Conservation (phyloP, 1,140 invertebrate genomes). For the Contarinia nasturtii region DNA sequence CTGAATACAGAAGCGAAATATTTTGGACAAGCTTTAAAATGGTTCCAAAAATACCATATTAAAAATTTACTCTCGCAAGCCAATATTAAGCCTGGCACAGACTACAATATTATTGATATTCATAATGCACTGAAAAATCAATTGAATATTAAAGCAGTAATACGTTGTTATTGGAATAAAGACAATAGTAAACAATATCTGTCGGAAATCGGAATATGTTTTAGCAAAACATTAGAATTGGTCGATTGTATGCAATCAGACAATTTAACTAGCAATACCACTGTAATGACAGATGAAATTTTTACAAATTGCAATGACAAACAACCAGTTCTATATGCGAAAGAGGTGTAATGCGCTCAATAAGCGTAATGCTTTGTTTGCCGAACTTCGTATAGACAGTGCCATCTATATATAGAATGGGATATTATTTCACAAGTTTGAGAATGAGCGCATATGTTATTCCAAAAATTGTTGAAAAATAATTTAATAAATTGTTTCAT, state of each 20-base stretch:
- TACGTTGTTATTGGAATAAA: constrained; percentile 37
- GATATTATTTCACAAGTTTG: too few species aligned
- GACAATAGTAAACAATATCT: constrained; percentile 33
- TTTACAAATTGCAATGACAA: too few species aligned
- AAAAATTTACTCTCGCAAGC: constrained; percentile 31
- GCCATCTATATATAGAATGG: too few species aligned
- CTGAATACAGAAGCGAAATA: constrained; percentile 51
- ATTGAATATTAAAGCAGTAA: constrained; percentile 36
- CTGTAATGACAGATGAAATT: too few species aligned
- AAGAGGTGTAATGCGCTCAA: too few species aligned
- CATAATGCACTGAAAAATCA: constrained; percentile 31
- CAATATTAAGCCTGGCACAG: constrained; percentile 36
- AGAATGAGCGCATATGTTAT: too few species aligned
- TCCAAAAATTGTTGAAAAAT: too few species aligned
- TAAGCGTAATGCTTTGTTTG: too few species aligned
- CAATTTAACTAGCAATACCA: too few species aligned
- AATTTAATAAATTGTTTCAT: too few species aligned
- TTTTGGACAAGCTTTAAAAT: constrained; percentile 43
- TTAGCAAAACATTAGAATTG: constrained; percentile 36
- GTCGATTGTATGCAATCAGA: constrained; percentile 28
- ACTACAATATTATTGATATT: constrained; percentile 33
- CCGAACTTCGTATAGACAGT: too few species aligned
- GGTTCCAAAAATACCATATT: constrained; percentile 42
- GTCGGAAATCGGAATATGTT: constrained; percentile 44
- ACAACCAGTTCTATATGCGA: too few species aligned